Conservation (phyloP, 2,888 invertebrate species). For the Laothoe populi region DNA sequence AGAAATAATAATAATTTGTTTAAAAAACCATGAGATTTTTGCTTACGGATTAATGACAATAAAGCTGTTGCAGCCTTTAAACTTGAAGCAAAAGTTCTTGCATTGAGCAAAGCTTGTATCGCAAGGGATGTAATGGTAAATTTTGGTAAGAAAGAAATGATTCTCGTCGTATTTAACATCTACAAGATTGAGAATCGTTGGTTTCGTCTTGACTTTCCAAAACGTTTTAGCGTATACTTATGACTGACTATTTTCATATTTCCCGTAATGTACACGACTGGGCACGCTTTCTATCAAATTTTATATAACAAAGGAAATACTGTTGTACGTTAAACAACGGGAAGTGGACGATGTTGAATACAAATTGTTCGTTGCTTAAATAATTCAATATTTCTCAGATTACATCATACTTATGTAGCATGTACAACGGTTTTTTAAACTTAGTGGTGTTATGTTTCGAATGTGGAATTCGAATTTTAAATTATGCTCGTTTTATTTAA, state of each 20-base stretch:
- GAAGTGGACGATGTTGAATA: conserved; percentile 12
- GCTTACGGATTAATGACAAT: too few species aligned
- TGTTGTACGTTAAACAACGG: conserved; percentile 20
- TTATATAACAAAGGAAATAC: not conserved
- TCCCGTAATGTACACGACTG: not conserved
- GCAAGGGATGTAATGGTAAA: too few species aligned
- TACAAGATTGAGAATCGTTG: too few species aligned
- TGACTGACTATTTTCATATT: not conserved
- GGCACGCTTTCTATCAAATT: conserved; percentile 8
- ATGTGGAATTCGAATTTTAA: not conserved
- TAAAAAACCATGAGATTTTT: too few species aligned
- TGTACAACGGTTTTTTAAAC: not conserved
- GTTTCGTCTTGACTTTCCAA: too few species aligned
- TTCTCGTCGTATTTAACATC: too few species aligned
- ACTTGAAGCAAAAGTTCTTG: too few species aligned
- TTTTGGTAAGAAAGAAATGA: too few species aligned
- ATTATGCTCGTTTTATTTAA: not conserved
- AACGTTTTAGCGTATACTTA: too few species aligned
- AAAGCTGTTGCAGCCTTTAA: too few species aligned
- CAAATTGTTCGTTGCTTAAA: conserved; percentile 3
- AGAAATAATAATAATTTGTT: too few species aligned
- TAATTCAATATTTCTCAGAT: conserved; percentile 12
- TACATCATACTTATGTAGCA: conserved; percentile 1
- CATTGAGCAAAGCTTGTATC: too few species aligned
- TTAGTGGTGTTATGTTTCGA: not conserved